A percentile compares a stretch with the other conserved stretches of the same genome.
Conservation (phyloP, 2,888 invertebrate species). For the Tenthredo mesomela region DNA sequence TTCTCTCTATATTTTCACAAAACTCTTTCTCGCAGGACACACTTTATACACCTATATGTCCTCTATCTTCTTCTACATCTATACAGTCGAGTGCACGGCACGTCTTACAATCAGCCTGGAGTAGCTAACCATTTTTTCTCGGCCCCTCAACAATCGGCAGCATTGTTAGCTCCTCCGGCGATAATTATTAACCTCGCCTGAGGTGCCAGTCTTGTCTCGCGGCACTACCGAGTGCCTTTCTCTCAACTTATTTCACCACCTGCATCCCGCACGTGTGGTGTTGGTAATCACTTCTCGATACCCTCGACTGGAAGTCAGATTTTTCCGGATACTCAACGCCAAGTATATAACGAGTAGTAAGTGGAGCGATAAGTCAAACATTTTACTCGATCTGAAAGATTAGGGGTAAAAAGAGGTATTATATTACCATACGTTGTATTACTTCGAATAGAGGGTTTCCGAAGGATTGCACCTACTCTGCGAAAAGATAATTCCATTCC, state of each 20-base stretch:
- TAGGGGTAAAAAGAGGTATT: not conserved
- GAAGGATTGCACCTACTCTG: not conserved
- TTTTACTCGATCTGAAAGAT: not conserved
- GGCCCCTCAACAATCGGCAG: constrained; percentile 65
- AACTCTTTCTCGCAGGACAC: not conserved
- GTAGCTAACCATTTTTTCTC: constrained; percentile 63
- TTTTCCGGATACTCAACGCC: not conserved
- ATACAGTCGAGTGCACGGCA: not conserved
- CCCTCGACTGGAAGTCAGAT: not conserved
- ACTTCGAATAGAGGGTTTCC: not conserved
- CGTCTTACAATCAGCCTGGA: constrained; percentile 60
- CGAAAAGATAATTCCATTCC: not conserved
- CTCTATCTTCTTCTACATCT: not conserved
- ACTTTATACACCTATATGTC: not conserved
- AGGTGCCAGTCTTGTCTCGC: constrained; percentile 34
- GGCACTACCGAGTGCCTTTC: not conserved
- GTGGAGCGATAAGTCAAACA: not conserved
- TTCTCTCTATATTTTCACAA: not conserved
- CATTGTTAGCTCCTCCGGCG: constrained; percentile 65
- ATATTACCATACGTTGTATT: not conserved
- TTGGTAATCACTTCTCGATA: not conserved
- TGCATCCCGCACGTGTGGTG: not conserved
- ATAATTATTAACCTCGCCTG: constrained; percentile 66
- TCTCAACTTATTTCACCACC: not conserved
- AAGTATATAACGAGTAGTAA: not conserved